A percentile compares a stretch with the other conserved stretches of the same genome.
Evolutionary conservation across 2,888 invertebrate genomes (phyloP).

Genomic region (Drosophila cyrtoloma): DNA sequence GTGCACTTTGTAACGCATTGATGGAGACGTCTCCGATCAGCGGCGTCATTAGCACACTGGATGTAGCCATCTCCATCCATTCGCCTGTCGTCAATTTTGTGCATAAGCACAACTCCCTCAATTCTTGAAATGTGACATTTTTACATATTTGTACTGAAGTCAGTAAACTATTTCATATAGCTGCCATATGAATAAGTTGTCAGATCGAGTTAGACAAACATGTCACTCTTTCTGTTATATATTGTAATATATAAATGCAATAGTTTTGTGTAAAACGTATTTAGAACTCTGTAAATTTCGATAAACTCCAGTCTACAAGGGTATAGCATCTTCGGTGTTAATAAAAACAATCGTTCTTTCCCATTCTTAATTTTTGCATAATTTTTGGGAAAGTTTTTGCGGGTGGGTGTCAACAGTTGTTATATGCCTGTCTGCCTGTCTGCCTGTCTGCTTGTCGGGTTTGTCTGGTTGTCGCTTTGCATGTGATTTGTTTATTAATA

Average conservation of each 20-base stretch:
- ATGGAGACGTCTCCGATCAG: background rate
- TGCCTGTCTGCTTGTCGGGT: slow-evolving; percentile 10
- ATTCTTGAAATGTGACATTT: background rate
- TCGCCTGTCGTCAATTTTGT: background rate
- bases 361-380: background rate
- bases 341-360: background rate
- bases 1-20: background rate
- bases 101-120: background rate
- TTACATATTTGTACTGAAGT: background rate
- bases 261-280: background rate
- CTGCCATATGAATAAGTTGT: background rate
- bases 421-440: slow-evolving; percentile 3
- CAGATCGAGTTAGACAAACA: background rate
- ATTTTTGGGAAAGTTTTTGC: slow-evolving; percentile 18
- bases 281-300: background rate
- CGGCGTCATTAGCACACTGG: background rate
- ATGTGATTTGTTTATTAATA: slow-evolving; percentile 55
- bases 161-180: background rate
- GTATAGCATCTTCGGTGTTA: background rate
- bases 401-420: slow-evolving; percentile 59
- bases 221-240: too few relatives aligned
- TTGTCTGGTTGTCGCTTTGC: slow-evolving; percentile 24
- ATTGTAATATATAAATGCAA: too few relatives aligned
- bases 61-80: background rate
- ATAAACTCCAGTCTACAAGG: background rate